Conservation (phyloP, 1,140 invertebrate species). For the Ganaspis sp. region DNA sequence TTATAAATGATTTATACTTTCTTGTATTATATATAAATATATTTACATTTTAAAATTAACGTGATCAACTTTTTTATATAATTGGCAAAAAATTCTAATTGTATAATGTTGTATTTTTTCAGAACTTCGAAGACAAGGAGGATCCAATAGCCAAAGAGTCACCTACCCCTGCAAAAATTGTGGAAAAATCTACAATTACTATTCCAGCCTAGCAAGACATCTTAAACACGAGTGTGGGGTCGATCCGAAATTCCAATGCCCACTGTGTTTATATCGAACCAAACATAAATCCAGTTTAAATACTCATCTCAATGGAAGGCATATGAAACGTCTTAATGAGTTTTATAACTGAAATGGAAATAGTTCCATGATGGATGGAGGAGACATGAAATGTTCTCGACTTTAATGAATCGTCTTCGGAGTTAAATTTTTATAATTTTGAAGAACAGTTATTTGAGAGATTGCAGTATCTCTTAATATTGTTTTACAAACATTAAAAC, state of each 20-base stretch:
- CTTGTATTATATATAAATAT: no score
- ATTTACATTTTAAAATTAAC: no score
- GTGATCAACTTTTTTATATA: no score
- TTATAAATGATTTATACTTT: no score
- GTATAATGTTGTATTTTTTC: constrained; percentile 35
- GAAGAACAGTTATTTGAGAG: no score
- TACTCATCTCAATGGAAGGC: constrained; percentile 66
- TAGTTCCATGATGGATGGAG: constrained; percentile 40
- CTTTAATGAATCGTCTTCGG: neutral
- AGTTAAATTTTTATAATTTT: constrained; percentile 16
- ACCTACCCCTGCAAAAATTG: constrained; percentile 73
- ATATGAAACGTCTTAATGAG: constrained; percentile 66
- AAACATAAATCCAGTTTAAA: constrained; percentile 69
- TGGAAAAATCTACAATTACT: constrained; percentile 73
- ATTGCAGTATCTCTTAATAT: no score
- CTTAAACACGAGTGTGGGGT: constrained; percentile 78
- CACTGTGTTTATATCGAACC: constrained; percentile 68
- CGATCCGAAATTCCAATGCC: constrained; percentile 74
- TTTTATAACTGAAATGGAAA: constrained; percentile 58
- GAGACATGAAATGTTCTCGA: neutral
- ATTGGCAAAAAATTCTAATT: constrained; percentile 42
- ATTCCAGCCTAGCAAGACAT: constrained; percentile 73
- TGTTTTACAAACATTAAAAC: no score
- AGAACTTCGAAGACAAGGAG: constrained; percentile 45
- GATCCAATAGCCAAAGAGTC: constrained; percentile 61